A percentile compares a stretch with the other conserved stretches of the same genome.
Evolutionary conservation across 1,140 invertebrate genomes (phyloP).

Genomic region (Venustaconcha ellipsiformis): DNA sequence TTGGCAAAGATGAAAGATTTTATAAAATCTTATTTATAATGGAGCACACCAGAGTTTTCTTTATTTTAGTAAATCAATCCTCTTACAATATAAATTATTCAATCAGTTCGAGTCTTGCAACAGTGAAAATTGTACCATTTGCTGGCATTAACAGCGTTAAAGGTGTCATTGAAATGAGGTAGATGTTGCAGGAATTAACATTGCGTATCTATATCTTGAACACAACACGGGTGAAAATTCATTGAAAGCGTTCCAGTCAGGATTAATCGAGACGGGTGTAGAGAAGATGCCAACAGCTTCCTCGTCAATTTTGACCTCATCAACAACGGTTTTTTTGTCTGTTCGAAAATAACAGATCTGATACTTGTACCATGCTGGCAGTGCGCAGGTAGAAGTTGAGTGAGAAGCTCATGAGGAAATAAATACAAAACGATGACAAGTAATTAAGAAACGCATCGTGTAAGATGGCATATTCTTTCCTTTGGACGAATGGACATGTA

Average conservation of each 20-base stretch:
- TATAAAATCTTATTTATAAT: no score
- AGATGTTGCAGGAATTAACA: not conserved
- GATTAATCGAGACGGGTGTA: not conserved
- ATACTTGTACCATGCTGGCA: not conserved
- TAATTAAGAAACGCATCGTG: no score
- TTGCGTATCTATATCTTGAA: slow-evolving; percentile 8
- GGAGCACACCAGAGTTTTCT: no score
- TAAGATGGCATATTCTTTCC: no score
- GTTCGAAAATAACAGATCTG: slow-evolving; percentile 27
- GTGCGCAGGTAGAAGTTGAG: slow-evolving; percentile 23
- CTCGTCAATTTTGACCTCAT: slow-evolving; percentile 11
- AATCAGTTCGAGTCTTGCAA: no score
- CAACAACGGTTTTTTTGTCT: slow-evolving; percentile 20
- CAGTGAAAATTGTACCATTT: no score
- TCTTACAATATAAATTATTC: no score
- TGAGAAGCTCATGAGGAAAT: slow-evolving; percentile 9
- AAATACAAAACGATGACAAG: no score
- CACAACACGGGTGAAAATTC: not conserved
- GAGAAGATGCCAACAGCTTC: slow-evolving; percentile 6
- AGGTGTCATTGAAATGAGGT: no score
- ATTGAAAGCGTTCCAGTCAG: slow-evolving; percentile 21
- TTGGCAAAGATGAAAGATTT: accelerated
- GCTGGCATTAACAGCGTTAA: no score
- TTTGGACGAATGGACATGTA: no score
- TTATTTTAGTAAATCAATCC: no score